Base-by-base conservation (phyloP, 2,888 invertebrate genomes). In the Thelaira solivaga region DNA sequence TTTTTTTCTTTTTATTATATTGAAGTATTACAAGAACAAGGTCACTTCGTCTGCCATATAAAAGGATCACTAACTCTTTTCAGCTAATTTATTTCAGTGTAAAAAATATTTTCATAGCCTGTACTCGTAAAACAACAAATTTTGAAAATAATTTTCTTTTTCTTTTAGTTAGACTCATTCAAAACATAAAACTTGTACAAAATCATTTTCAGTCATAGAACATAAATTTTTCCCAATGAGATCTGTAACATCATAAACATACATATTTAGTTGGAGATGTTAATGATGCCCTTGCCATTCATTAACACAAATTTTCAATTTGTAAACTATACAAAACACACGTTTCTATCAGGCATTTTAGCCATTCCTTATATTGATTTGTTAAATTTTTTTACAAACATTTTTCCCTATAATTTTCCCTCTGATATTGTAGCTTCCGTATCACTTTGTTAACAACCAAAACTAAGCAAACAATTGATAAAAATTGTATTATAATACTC, bases 361-460 rank as follows among this genome's bases (percentile, higher is more conserved):
- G 13, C 29, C n/a, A 59, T 69, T 47, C 22, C 45, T 39, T 41
- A 7, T 13, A 59, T 5, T n/a, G 13, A 59, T 59, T 57, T 68
- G 20, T 20, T 39, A n/a, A 20, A 3, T 47, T 59, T 20, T 47
- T 41, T 13, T 45, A 36, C 7, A 8, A 29, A 24, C 43, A 18
- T 57, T 13, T 24, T 49, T 20, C 5, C 4, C 10, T 10, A 13
- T 55, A 16, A 5, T 3, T 59, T 34, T 16, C 16, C n/a, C 4
- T 51, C 29, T 34, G n/a, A 20, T 47, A 10, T n/a, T 5, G 34
- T 57, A 26, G 57, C 31, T 34, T 74, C 59, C 71, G 65, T 55
- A 65, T 65, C 31, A 82, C 80, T 82, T 83, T 83, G 81, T 83
- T 83, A 83, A 84, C 83, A 83, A 79, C 76, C 75, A 67, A 55